Evolutionary conservation across 2,888 invertebrate genomes (phyloP).

Genomic region (Pterobdella sp.): DNA sequence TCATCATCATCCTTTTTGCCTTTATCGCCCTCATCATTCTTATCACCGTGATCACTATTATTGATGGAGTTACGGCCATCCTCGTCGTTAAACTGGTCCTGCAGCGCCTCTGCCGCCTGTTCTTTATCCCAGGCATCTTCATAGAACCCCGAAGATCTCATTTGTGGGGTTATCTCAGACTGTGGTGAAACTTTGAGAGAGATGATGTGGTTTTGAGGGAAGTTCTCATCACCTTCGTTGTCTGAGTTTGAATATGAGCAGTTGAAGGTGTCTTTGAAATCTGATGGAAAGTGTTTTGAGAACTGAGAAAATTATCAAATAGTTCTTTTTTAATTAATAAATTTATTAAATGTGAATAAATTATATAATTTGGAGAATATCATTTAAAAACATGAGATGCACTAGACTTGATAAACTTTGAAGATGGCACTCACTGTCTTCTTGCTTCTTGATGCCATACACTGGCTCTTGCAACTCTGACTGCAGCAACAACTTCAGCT

Average conservation of each 20-base stretch:
- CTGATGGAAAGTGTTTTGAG: too few relatives aligned
- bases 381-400: too few relatives aligned
- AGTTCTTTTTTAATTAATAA: too few relatives aligned
- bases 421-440: too few relatives aligned
- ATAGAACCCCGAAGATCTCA: not conserved
- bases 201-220: not conserved
- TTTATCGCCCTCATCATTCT: not conserved
- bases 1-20: too few relatives aligned
- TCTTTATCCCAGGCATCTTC: not conserved
- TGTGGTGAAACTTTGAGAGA: not conserved
- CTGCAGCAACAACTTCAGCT: constrained; percentile 16
- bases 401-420: too few relatives aligned
- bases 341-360: too few relatives aligned
- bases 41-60: not conserved
- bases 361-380: too few relatives aligned
- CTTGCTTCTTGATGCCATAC: constrained; percentile 23
- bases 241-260: not conserved
- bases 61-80: not conserved
- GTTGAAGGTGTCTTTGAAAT: constrained; percentile 12
- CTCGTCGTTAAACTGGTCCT: not conserved
- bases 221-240: not conserved
- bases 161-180: not conserved
- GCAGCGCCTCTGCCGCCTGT: not conserved
- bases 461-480: constrained; percentile 25
- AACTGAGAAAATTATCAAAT: too few relatives aligned